Base-by-base conservation (phyloP, 2,888 invertebrate genomes). In the Choreutis nemorana region DNA sequence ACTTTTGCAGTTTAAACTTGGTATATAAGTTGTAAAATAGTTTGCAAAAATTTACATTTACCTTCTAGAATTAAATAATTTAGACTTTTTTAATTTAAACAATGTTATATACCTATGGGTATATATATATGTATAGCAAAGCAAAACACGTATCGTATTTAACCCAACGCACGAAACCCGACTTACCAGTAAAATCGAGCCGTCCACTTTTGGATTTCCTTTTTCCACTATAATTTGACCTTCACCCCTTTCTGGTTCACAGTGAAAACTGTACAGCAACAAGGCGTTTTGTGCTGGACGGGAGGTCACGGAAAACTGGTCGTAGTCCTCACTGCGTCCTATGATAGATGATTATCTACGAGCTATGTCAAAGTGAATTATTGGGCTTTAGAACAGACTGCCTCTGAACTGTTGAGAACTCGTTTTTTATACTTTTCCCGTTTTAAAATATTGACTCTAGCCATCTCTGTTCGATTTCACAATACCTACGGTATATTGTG, bases 291-390 rank as follows among this genome's bases (percentile, higher is more conserved):
- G 47, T 49, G 42, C 46, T 42, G 43, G 39, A 15, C 29, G 4
- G 29, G 44, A 55, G 72, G 44, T 56, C 68, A 26, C 29, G 34
- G 16, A 42, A 50, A 34, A 40, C 26, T 66, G 68, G 73, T 30
- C 53, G 42, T 46, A 44, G 51, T 42, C 50, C 51, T 55, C 55
- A 53, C 60, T 51, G 55, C 59, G 53, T 65, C 61, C 59, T 64
- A 68, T 77, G 75, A 75, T 70, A 73, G 72, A 75, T 75, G 72
- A 75, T 77, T 73, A 77, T 77, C 73, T 75, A 73, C 62, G 61
- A 56, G 46, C 54, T 48, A 63, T 62, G 75, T 77, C 77, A 73
- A 72, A 73, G 67, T 77, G 77, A 77, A 77, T 77, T 75, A 77
- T 77, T 75, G 72, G 64, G 61, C 57, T 70, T 68, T 65, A 63